Percentiles rank a stretch among this genome's conserved stretches.
phyloP scores from a whole-genome alignment of 2,888 invertebrate species.

The Drosophila multiciliata region DNA sequence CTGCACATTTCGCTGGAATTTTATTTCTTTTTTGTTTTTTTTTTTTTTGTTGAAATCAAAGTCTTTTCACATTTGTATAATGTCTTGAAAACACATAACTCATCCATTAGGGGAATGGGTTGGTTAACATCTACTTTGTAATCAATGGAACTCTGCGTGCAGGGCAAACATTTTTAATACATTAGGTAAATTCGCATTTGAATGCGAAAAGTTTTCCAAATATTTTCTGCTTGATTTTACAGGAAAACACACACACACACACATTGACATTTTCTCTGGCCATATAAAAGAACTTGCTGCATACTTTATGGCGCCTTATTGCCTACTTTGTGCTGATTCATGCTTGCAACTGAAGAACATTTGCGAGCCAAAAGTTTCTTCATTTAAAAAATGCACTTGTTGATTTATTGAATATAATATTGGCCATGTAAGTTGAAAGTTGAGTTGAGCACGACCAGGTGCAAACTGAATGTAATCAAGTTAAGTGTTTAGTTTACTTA shows the following conservation, averaged over 20 bases:
- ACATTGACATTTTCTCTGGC: not conserved
- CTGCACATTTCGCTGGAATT: slow-evolving; percentile 38
- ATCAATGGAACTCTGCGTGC: slow-evolving; percentile 38
- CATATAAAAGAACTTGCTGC: slow-evolving; percentile 30
- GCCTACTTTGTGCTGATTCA: slow-evolving; percentile 49
- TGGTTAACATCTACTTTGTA: slow-evolving; percentile 4
- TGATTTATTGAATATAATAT: slow-evolving; percentile 77
- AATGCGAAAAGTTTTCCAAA: slow-evolving; percentile 70
- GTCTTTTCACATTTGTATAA: slow-evolving; percentile 66
- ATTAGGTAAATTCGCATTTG: slow-evolving; percentile 69
- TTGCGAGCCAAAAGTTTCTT: slow-evolving; percentile 58
- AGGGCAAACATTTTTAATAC: slow-evolving; percentile 71
- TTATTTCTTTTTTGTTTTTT: not conserved
- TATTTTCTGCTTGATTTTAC: slow-evolving; percentile 60
- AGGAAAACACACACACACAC: slow-evolving; percentile 9
- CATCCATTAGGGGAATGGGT: slow-evolving; percentile 21
- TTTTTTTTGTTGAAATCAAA: slow-evolving; percentile 57
- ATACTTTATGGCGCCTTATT: slow-evolving; percentile 48
- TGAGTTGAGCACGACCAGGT: slow-evolving; percentile 11
- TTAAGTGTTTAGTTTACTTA: slow-evolving; percentile 50
- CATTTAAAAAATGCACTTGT: slow-evolving; percentile 68
- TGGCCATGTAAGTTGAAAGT: slow-evolving; percentile 40
- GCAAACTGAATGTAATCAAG: slow-evolving; percentile 49
- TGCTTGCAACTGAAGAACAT: slow-evolving; percentile 27
- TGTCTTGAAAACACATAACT: slow-evolving; percentile 53